Base-by-base conservation (phyloP, 2,888 invertebrate species). In the Hipparchia semele region DNA sequence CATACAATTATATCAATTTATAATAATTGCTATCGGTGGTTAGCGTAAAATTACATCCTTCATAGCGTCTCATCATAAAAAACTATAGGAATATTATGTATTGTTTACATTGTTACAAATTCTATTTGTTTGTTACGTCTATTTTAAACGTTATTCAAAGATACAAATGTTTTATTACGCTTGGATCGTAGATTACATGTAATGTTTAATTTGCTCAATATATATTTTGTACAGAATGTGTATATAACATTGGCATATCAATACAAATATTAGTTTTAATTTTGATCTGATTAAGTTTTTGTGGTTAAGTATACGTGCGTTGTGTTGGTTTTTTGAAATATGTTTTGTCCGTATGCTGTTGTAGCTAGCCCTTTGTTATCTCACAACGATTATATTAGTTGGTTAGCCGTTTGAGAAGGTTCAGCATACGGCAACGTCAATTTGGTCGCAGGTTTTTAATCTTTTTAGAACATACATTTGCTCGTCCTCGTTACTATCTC, bases 191-290 rank as follows among this genome's bases (percentile, higher is more conserved):
- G 69, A 46, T 58, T 74, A 23, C 10, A 10, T 73, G 74, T 71
- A 65, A 71, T 72, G 60, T 71, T 79, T 74, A 59, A 75, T 78
- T 78, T 77, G 78, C 76, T 79, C 76, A 75, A 75, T 77, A 73
- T 56, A 62, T 23, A 23, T 23, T 76, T 76, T 89, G 86, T 90
- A 88, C 84, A 89, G 83, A 84, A 13, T 58, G 58, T 58, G 23
- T 89, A 87, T 91, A 90, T 87, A 90, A 7, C 85, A 86, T 87
- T 88, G 83, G 92, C 92, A 92, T 92, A 92, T 92, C 92, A 89
- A 68, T 69, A 71, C 49, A 66, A 61, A 82, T 80, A 23, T 23
- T 83, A 79, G 79, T 75, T 75, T 77, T 78, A 71, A 45, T 69
- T 76, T 66, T 9, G 56, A 45, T n/a, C 12, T 9, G 23, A 12